Conservation (phyloP, 2,888 invertebrate species). For the Sisyra nigra region DNA sequence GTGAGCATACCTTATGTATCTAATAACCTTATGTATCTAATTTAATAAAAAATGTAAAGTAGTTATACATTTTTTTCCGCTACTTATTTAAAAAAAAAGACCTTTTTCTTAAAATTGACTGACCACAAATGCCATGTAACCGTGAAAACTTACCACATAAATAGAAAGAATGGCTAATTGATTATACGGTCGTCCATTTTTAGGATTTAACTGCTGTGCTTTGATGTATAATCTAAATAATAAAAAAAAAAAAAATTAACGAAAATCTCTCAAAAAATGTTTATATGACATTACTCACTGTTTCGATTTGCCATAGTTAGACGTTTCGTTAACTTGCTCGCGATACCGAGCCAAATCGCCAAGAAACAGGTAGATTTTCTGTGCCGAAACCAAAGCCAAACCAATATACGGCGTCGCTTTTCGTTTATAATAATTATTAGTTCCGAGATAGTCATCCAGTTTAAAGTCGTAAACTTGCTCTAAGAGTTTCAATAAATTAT, state of each 20-base stretch:
- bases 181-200: constrained; percentile 89
- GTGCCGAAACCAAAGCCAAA: constrained; percentile 67
- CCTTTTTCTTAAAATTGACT: too few relatives aligned
- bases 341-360: constrained; percentile 88
- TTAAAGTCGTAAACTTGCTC: constrained; percentile 63
- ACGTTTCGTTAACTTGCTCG: constrained; percentile 65
- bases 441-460: constrained; percentile 41
- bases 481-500: constrained; percentile 51
- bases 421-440: constrained; percentile 37
- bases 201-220: constrained; percentile 85
- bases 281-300: constrained; percentile 32
- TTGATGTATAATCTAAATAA: constrained; percentile 67
- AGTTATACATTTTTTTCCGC: too few relatives aligned
- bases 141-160: constrained; percentile 55
- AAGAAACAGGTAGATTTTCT: constrained; percentile 74
- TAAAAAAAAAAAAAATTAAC: constrained; percentile 10
- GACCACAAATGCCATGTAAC: too few relatives aligned
- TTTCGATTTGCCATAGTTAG: constrained; percentile 63
- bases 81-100: too few relatives aligned
- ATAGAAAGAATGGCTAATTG: constrained; percentile 84
- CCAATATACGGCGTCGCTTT: constrained; percentile 51
- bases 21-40: too few relatives aligned
- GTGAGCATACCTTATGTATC: too few relatives aligned
- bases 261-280: neutral
- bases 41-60: too few relatives aligned